Evolutionary conservation across 2,113 vertebrate genomes (phyloP).

Genomic region (Nansenia antarctica): DNA sequence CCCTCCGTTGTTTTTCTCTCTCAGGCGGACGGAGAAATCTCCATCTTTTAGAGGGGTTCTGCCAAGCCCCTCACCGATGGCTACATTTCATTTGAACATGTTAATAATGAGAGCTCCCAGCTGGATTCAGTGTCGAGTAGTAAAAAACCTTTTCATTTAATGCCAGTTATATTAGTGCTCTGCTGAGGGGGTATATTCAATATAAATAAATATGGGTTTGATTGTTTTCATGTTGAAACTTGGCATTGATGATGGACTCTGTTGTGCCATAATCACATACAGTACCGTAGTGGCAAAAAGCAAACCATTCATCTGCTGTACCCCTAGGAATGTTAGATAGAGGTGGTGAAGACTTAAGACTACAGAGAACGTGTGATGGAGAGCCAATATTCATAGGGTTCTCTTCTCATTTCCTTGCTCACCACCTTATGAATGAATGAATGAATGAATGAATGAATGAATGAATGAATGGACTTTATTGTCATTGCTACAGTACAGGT

Average conservation of each 20-base stretch:
- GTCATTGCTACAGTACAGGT: too few species aligned
- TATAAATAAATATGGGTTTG: not conserved
- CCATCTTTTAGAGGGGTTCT: not conserved
- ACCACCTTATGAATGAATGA: too few species aligned
- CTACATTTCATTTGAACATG: constrained; percentile 6
- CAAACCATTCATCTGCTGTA: too few species aligned
- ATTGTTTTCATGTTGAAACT: not conserved
- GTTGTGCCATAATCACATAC: not conserved
- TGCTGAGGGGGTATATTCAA: constrained; percentile 1
- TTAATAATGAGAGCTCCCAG: not conserved
- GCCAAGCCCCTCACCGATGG: not conserved
- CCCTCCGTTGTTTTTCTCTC: constrained; percentile 1
- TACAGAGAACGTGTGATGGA: too few species aligned
- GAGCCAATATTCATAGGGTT: too few species aligned
- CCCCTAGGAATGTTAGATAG: too few species aligned
- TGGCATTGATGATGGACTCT: constrained; percentile 5
- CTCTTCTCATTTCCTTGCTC: too few species aligned
- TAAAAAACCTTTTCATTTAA: not conserved
- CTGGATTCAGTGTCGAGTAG: not conserved
- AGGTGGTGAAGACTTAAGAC: too few species aligned
- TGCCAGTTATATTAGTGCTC: not conserved
- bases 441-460: too few species aligned
- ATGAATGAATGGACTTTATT: too few species aligned
- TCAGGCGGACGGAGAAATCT: not conserved
- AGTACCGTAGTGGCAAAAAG: not conserved